Evolutionary conservation across 2,113 vertebrate genomes (phyloP), one percentile per base, ranked within the genome.

Genomic region (Cyphomyrus discorhynchus): DNA sequence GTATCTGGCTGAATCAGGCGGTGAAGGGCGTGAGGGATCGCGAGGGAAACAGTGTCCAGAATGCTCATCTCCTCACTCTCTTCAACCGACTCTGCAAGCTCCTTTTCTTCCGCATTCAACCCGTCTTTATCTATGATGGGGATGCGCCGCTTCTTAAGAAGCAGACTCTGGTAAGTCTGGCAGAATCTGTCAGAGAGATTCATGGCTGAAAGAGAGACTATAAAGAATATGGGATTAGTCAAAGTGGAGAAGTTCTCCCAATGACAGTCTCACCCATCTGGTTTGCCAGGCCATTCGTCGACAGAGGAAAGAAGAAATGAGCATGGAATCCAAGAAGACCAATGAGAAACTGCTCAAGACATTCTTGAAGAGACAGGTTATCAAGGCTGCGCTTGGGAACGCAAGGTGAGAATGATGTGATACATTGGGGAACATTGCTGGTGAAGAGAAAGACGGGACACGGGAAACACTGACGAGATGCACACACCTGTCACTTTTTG

Each of bases 1-100:
- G 99, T 90, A 99, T 99, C 93, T 99, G 98, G 99, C 94, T 99
- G 91, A 99, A 99, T 94, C 99, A 99, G 92, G 98, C 99, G 0
- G 95, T 99, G 74, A 99, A 99, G 93, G 98, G 99, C 3, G 97
- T 96, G 86, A 96, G 98, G 56, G 98, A 98, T 92, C 96, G 91
- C 4, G 95, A 97, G 0, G 97, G 98, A 31, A 95, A 96, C 92
- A 93, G 96, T 0, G 90, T 99, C 19, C 96, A 96, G 66, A 99
- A 98, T 45, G 97, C 98, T 77, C 98, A 99, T 90, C 97, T 99
- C 58, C 97, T 99, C 92, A 99, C 97, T 1, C 94, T 99, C 82
- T 99, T 99, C 87, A 94, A 97, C 90, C 98, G 98, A 0, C 96
- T 99, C 92, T 99, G 98, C 92, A 99, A 99, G 91, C 95, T 99